Evolutionary conservation across 1,140 invertebrate species (phyloP).

Genomic region (Musca vetustissima): DNA sequence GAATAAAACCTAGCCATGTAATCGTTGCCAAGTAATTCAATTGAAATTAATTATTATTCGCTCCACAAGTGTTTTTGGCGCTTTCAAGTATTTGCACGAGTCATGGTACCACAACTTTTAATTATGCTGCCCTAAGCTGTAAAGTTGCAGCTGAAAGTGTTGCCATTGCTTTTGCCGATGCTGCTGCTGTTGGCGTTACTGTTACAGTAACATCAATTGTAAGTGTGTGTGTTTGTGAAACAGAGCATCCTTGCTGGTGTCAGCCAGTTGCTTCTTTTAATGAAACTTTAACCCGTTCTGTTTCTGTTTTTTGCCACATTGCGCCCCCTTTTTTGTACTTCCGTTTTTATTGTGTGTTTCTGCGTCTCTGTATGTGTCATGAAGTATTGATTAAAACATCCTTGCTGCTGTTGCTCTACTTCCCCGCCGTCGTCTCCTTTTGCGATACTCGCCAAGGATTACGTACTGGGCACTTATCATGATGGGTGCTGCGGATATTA

Average conservation of each 20-base stretch:
- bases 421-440: no score
- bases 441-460: background rate
- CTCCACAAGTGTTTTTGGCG: slow-evolving; percentile 24
- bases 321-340: no score
- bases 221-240: background rate
- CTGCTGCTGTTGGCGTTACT: no score
- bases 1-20: background rate
- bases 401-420: no score
- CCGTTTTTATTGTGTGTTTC: no score
- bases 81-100: slow-evolving; percentile 12
- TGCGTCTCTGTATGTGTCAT: no score
- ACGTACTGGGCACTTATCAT: background rate
- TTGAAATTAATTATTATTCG: slow-evolving; percentile 22
- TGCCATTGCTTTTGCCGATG: background rate
- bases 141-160: slow-evolving; percentile 10
- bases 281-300: slow-evolving; percentile 7
- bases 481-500: slow-evolving; percentile 3
- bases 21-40: slow-evolving; percentile 24
- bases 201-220: background rate
- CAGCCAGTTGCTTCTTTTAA: background rate
- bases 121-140: slow-evolving; percentile 21
- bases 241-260: background rate
- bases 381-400: slow-evolving; percentile 14
- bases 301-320: background rate
- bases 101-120: slow-evolving; percentile 22